Evolutionary conservation across 2,797 vertebrate genomes (phyloP).

Genomic region (Pelodytes ibericus): DNA sequence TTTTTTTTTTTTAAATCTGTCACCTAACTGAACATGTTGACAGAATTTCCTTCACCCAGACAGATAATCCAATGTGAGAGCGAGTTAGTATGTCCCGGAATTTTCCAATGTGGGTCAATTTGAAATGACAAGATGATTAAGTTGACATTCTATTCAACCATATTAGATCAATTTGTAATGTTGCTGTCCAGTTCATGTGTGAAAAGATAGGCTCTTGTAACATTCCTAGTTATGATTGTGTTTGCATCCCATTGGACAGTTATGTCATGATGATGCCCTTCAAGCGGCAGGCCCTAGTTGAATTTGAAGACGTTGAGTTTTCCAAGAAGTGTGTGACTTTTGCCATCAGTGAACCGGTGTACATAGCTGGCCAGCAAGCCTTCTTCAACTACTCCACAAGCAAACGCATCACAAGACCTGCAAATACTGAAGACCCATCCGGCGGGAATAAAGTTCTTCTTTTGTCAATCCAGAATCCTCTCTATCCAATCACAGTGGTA

Average conservation of each 20-base stretch:
- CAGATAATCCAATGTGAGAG: too few relatives aligned
- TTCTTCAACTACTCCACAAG: conserved; percentile 98
- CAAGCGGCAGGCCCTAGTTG: conserved; percentile 94
- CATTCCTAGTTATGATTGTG: too few relatives aligned
- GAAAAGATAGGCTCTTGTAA: too few relatives aligned
- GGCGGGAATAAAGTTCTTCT: conserved; percentile 96
- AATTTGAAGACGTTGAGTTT: conserved; percentile 89
- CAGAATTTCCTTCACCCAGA: too few relatives aligned
- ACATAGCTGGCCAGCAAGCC: conserved; percentile 94
- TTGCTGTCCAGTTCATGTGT: neutral
- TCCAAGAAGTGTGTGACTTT: conserved; percentile 91
- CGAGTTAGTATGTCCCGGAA: too few relatives aligned
- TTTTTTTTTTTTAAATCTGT: too few relatives aligned
- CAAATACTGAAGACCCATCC: conserved; percentile 91
- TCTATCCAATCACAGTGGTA: conserved; percentile 97
- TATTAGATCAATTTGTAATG: too few relatives aligned
- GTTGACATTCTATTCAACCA: too few relatives aligned
- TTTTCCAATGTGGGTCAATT: too few relatives aligned
- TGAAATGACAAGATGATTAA: too few relatives aligned
- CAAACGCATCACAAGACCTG: conserved; percentile 93
- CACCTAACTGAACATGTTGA: too few relatives aligned
- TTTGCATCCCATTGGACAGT: conserved; percentile 66
- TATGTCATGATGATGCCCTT: conserved; percentile 99
- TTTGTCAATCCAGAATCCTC: conserved; percentile 96
- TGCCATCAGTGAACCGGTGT: conserved; percentile 87